Evolutionary conservation across 2,888 invertebrate species (phyloP).

Genomic region (Dasysyrphus tricinctus): DNA sequence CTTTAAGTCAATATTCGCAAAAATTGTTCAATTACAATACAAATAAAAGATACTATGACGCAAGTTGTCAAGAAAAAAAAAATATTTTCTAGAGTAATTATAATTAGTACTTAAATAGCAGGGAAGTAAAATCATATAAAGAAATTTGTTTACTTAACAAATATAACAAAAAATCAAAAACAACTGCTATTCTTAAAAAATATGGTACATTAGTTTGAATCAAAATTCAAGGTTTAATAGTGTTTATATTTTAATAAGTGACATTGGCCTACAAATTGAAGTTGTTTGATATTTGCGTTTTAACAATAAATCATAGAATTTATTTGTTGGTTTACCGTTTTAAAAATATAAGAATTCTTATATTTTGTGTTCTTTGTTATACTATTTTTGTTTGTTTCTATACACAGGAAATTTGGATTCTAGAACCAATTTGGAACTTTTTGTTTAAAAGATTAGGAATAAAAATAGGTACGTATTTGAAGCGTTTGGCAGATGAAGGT

Average conservation of each 20-base stretch:
- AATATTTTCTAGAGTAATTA: background rate
- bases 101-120: background rate
- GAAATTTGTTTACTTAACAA: background rate
- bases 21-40: no score
- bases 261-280: constrained; percentile 6
- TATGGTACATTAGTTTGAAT: background rate
- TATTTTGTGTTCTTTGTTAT: no score
- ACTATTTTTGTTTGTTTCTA: no score
- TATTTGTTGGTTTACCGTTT: background rate
- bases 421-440: no score
- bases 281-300: background rate
- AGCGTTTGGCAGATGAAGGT: no score
- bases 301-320: background rate
- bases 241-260: background rate
- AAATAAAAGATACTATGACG: no score
- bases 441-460: no score
- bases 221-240: background rate
- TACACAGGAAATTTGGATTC: no score
- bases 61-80: background rate
- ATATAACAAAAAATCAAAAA: background rate
- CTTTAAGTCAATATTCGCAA: no score
- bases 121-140: background rate
- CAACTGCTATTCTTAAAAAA: background rate
- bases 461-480: no score
- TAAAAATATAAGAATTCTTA: no score